Evolutionary conservation across 2,113 vertebrate genomes (phyloP), one percentile per base, ranked within the genome.

Genomic region (Dasypus novemcinctus): DNA sequence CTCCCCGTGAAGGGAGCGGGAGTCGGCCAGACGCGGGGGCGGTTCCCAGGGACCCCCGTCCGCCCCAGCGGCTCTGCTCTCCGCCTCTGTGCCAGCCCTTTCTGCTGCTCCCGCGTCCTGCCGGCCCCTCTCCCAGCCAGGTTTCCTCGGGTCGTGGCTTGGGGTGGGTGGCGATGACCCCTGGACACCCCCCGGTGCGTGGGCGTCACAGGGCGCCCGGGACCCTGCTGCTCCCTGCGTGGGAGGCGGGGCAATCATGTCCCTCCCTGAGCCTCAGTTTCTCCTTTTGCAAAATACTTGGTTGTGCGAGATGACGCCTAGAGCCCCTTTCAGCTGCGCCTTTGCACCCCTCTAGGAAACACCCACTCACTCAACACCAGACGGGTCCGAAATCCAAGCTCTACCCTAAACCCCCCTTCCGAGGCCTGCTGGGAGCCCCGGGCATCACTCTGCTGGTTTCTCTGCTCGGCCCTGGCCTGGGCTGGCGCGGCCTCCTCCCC

Each of bases 401-500:
- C 29, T 5, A 9, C 59, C 54, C 3, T n/a, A 29, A 69, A 78
- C 20, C 66, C 33, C 36, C 36, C 54, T 9, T 17, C 4, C 23
- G 15, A 20, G 54, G 93, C 43, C 83, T 74, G 92, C 74, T 46
- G 20, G 54, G n/a, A 12, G 36, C 68, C 7, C 54, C 2, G 38
- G 81, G 83, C 79, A 52, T 75, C 75, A 21, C n/a, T 54, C 57
- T 33, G 71, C 84, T 90, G 94, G 95, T 92, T 94, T 95, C 17
- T 21, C 20, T 18, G 17, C 20, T 23, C 57, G 7, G 57, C 57
- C 18, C 57, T 59, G 21, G 57, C 18, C 20, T 21, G 20, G 20
- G 21, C 20, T 23, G 57, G 57, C 57, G 5, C 4, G 21, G 21
- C 57, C 57, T 75, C 81, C 94, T 82, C 49, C 68, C 95, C 59